These are phyloP conservation scores for Toxonevra muliebris DNA, from an alignment of 2,888 invertebrate genomes.

Conservation along the genomic window DNA sequence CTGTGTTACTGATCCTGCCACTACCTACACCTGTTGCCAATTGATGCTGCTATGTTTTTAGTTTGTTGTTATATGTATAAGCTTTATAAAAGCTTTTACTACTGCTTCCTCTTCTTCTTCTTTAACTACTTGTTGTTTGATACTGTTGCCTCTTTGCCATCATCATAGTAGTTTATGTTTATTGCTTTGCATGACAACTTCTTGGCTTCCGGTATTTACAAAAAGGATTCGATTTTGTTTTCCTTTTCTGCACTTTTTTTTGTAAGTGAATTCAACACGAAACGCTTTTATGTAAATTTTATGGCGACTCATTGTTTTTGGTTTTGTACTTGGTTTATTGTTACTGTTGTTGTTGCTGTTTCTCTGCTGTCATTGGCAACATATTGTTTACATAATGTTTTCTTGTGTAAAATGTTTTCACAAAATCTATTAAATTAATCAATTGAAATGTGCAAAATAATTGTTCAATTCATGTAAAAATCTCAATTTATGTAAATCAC, in stretches of 20 bases:
- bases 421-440: slow-evolving; percentile 22
- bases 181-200: slow-evolving; percentile 22
- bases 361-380: slow-evolving; percentile 1
- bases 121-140: background rate
- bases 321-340: background rate
- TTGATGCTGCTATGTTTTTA: slow-evolving; percentile 19
- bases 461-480: background rate
- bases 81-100: slow-evolving; percentile 7
- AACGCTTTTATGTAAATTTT: slow-evolving; percentile 34
- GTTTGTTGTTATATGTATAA: background rate
- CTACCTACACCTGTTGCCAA: slow-evolving; percentile 36
- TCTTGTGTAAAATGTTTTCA: slow-evolving; percentile 20
- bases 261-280: slow-evolving; percentile 9
- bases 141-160: background rate
- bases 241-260: no score
- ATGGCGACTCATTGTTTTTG: slow-evolving; percentile 17
- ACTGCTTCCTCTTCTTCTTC: background rate
- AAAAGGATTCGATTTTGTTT: background rate
- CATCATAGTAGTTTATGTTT: slow-evolving; percentile 19
- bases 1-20: background rate
- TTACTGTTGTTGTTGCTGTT: background rate
- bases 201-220: slow-evolving; percentile 28
- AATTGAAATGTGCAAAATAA: slow-evolving; percentile 14
- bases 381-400: slow-evolving; percentile 17
- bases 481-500: background rate